These are phyloP conservation scores for Zoanthus solanderi DNA, from an alignment of 92 coral and sea anemone genomes.

Conservation along the genomic window DNA sequence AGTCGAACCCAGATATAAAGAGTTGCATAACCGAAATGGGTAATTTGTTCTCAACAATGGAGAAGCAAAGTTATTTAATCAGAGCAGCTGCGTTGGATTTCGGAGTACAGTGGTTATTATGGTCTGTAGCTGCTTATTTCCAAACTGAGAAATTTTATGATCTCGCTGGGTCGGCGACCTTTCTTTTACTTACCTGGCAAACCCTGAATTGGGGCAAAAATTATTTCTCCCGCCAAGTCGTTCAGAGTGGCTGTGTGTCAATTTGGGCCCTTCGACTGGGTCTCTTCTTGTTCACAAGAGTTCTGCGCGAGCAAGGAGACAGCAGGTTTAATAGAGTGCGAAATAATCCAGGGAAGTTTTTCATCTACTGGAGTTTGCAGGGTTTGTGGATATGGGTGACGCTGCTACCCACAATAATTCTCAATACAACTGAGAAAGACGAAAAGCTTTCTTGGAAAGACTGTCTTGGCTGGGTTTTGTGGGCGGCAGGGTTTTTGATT, in stretches of 20 bases:
- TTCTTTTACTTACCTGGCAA: constrained; percentile 84
- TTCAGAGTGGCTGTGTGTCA: constrained; percentile 91
- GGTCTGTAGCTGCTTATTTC: constrained; percentile 74
- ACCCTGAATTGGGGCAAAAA: constrained; percentile 66
- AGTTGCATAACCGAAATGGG: constrained; percentile 43
- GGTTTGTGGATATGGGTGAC: constrained; percentile 91
- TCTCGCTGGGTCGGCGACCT: constrained; percentile 86
- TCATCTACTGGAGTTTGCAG: constrained; percentile 89
- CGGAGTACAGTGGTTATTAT: constrained; percentile 89
- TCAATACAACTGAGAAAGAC: constrained; percentile 77
- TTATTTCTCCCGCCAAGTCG: constrained; percentile 78
- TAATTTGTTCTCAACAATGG: constrained; percentile 33
- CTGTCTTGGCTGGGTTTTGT: constrained; percentile 92
- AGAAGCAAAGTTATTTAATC: constrained; percentile 56
- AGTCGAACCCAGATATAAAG: no score
- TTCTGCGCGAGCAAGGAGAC: constrained; percentile 86
- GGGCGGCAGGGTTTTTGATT: constrained; percentile 85
- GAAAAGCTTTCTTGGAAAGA: constrained; percentile 83
- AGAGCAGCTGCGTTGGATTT: constrained; percentile 85
- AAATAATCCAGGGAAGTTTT: constrained; percentile 75
- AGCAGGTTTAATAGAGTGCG: constrained; percentile 86
- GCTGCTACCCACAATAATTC: constrained; percentile 82
- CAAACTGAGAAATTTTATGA: constrained; percentile 92
- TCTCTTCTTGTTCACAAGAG: constrained; percentile 77
- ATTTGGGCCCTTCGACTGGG: constrained; percentile 93